Base-by-base conservation (phyloP, 2,113 vertebrate species). In the Montifringilla adamsi region DNA sequence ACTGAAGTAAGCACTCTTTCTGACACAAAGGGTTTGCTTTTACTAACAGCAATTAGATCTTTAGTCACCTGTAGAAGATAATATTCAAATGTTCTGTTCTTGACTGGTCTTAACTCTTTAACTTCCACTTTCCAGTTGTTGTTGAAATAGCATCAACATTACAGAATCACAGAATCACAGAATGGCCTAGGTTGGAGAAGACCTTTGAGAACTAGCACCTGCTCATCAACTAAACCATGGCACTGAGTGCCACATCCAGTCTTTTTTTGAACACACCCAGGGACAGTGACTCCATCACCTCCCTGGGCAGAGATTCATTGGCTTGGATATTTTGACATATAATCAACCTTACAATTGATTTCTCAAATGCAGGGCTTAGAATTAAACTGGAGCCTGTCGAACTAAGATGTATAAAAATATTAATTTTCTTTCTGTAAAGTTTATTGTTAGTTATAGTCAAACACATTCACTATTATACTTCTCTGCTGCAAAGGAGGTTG, bases 41-140 rank as follows among this genome's bases (percentile, higher is more conserved):
- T 82, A 75, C 83, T 89, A 96, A 90, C 44, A 75, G 62, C 82
- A 90, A 82, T 91, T 93, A 92, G 50, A 88, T 93, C 67, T 90
- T 86, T 47, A 88, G 85, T 88, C 79, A 93, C 46, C 47, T 94
- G 47, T 41, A 80, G 47, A 62, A 88, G 82, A 83, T 90, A 86
- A 93, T 67, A 94, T 59, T 79, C 70, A 94, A 90, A 96, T 69
- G 12, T 28, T 92, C 84, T 80, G 21, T 62, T 95, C 75, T 90
- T 91, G 3, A 0, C 59, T 62, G 20, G 35, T 91, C 70, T 90
- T 90, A 85, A 84, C 70, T 87, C 75, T 85, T 94, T 67, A 88
- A 90, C 82, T 94, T 74, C 60, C 22, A 41, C 39, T 84, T 84
- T 50, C 63, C 28, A 44, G 76, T 88, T 94, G 26, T 50, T 91